phyloP scores from a whole-genome alignment of 92 coral and sea anemone species.

The Plumapathes pennacea region DNA sequence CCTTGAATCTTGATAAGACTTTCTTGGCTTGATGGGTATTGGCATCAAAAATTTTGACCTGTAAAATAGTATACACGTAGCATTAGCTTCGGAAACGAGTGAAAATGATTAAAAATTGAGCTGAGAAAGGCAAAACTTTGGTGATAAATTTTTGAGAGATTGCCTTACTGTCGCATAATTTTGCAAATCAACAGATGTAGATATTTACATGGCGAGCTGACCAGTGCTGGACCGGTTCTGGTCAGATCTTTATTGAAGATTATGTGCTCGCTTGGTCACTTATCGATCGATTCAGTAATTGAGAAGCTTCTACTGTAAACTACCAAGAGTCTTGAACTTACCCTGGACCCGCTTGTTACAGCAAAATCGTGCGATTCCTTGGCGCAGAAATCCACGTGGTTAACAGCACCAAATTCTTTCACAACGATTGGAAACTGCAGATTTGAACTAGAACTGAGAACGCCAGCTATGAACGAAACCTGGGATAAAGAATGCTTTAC shows the following conservation, averaged over 20 bases:
- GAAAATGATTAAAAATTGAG: background rate
- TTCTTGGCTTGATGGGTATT: conserved; percentile 84
- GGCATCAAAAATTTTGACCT: conserved; percentile 83
- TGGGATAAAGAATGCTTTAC: background rate
- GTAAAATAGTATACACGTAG: background rate
- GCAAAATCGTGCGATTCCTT: conserved; percentile 85
- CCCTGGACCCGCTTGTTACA: conserved; percentile 72
- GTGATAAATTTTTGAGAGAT: background rate
- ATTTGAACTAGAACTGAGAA: background rate
- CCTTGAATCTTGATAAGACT: conserved; percentile 82
- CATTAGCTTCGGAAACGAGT: too few relatives aligned
- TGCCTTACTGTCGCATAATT: background rate
- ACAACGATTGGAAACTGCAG: conserved; percentile 81
- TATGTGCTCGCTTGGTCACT: too few relatives aligned
- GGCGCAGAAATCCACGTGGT: conserved; percentile 74
- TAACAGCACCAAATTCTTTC: conserved; percentile 83
- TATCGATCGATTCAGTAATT: too few relatives aligned
- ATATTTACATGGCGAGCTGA: background rate
- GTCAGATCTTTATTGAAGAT: too few relatives aligned
- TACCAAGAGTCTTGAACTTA: conserved; percentile 12
- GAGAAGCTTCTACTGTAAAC: background rate
- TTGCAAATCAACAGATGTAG: background rate
- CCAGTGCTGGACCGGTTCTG: too few relatives aligned
- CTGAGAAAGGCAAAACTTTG: background rate
- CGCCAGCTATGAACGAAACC: background rate